Base-by-base conservation (phyloP, 2,113 vertebrate species). In the Lepus europaeus region DNA sequence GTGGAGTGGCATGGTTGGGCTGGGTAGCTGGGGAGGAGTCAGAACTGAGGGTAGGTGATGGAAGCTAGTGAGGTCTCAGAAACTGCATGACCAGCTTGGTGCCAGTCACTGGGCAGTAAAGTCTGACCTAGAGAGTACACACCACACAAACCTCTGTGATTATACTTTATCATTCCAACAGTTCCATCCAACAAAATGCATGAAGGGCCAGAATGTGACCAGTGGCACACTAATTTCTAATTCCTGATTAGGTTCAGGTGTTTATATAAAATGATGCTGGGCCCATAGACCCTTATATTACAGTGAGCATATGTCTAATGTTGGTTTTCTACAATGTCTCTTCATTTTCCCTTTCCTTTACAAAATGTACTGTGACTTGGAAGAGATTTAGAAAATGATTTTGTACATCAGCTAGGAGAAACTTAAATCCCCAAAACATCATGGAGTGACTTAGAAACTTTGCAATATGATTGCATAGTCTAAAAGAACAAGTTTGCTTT, bases 401-500 rank as follows among this genome's bases (percentile, higher is more conserved):
- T 87, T 95, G 36, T 45, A 49, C 36, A 87, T 83, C 45, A 95
- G 23, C n/a, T 69, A 31, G 22, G 33, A 59, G 79, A 73, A 93
- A 93, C 45, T 87, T 56, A 85, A 29, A 90, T 96, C 94, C 79
- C 87, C 39, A 51, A 68, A 72, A 93, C 89, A 74, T 45, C 53
- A 83, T 64, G 33, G 45, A 93, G n/a, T 70, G 36, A 73, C 49
- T 73, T 33, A 90, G 81, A 91, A 94, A 86, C 45, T n/a, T 68
- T 59, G 45, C 92, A 70, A 36, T 91, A 90, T 93, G 86, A 22
- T 94, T 84, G 73, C 61, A 49, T 95, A 76, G 96, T 91, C 93
- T 80, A 14, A 89, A 95, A 90, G 78, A 95, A 87, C 74, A 93
- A 79, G 83, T 80, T 94, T 89, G 56, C 91, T 96, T 93, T 45